Base-by-base conservation (phyloP, 1,140 invertebrate genomes). In the Ceratosolen fusciceps region DNA sequence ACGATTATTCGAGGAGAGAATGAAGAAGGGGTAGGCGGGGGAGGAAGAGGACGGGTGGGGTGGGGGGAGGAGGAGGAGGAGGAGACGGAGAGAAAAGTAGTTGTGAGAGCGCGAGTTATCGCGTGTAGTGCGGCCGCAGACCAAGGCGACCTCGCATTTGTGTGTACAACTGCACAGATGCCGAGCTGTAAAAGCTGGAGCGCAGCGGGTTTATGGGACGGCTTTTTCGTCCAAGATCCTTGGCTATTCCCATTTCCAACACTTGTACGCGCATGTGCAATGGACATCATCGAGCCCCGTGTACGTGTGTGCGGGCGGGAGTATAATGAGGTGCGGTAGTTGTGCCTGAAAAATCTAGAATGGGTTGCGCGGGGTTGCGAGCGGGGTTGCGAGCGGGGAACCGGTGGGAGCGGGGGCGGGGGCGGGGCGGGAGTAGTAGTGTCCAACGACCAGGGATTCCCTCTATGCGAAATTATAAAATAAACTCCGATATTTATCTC, bases 201-300 rank as follows among this genome's bases (percentile, higher is more conserved):
- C 47, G 26, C 26, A 26, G 1, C 70, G 49, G 43, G 70, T 72
- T 80, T 79, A 70, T 74, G 79, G 81, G 77, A 82, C 77, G 71
- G 79, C 81, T 81, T 75, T 81, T 81, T 81, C 80, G 77, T 80
- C 43, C 81, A 81, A 67, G 76, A 84, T 83, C 81, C 80, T 43
- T 37, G 26, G 60, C 60, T 65, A 65, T 65, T 65, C 60, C 5
- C 60, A 65, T 37, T 65, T 24, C 60, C 60, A 31, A 37, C 60
- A 37, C 12, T 65, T 65, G 16, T 21, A 19, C 60, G 10, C 31
- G 31, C 9, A 62, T 34, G 21, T 37, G 1, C 37, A 68, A 47
- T 68, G 24, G 19, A 26, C 67, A n/a, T 37, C 24, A 47, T 34
- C 10, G 67, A 24, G 34, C 0, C 10, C 7, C 26, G 21, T 0